phyloP scores from a whole-genome alignment of 1,140 invertebrate genomes.

The Bombyx mandarina region DNA sequence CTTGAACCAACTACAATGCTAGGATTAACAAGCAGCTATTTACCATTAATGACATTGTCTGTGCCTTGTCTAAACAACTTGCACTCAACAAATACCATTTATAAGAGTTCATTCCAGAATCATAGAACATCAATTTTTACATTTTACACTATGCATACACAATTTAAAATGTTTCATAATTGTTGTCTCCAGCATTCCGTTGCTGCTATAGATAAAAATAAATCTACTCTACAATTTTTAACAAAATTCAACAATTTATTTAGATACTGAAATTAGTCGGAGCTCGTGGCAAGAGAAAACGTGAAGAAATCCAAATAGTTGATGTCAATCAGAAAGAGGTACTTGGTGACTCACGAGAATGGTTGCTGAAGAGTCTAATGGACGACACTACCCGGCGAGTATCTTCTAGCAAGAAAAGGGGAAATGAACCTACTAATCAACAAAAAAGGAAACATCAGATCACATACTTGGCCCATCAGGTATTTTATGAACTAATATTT shows the following conservation, averaged over 20 bases:
- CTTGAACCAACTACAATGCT: too few species aligned
- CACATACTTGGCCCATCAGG: conserved; percentile 92
- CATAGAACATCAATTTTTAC: too few species aligned
- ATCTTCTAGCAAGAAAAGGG: conserved; percentile 67
- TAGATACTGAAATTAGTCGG: conserved; percentile 66
- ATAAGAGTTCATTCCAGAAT: too few species aligned
- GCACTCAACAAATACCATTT: too few species aligned
- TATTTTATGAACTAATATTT: conserved; percentile 18
- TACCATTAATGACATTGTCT: too few species aligned
- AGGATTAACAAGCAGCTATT: too few species aligned
- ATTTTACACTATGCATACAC: too few species aligned
- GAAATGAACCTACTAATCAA: conserved; percentile 77
- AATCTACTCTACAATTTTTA: too few species aligned
- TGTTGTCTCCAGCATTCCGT: too few species aligned
- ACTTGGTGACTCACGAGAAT: conserved; percentile 82
- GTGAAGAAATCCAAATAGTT: conserved; percentile 77
- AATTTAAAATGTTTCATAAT: too few species aligned
- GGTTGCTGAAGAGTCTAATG: conserved; percentile 85
- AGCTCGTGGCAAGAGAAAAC: conserved; percentile 56
- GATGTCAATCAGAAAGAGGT: conserved; percentile 89
- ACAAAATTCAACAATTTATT: conserved; percentile 1
- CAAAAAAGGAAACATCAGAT: conserved; percentile 94
- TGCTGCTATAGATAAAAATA: too few species aligned
- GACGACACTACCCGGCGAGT: conserved; percentile 76
- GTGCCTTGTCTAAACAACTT: too few species aligned